Conservation (phyloP, 2,797 vertebrate species). For the Catamblyrhynchus diadema region DNA sequence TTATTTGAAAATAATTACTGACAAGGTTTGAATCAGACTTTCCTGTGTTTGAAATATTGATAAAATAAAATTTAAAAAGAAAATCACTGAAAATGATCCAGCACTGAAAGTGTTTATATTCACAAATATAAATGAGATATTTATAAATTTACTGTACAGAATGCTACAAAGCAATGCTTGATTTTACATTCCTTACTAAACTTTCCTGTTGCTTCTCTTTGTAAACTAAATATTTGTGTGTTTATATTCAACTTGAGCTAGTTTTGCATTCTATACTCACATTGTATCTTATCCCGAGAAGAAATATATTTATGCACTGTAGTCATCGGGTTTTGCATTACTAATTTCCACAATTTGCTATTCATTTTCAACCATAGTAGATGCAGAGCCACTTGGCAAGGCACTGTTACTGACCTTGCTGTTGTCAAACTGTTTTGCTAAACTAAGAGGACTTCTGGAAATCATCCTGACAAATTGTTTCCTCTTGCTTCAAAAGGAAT, state of each 20-base stretch:
- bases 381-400: not conserved
- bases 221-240: not conserved
- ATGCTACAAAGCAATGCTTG: not conserved
- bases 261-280: not conserved
- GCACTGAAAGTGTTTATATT: not conserved
- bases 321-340: not conserved
- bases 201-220: not conserved
- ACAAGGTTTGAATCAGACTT: not conserved
- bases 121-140: not conserved
- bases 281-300: not conserved
- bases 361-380: not conserved
- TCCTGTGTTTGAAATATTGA: not conserved
- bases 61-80: not conserved
- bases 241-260: not conserved
- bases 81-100: not conserved
- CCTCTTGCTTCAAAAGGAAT: not conserved
- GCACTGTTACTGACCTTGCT: not conserved
- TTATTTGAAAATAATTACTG: conserved; percentile 27
- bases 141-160: not conserved
- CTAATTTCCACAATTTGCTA: not conserved
- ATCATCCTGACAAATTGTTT: not conserved
- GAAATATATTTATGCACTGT: not conserved
- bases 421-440: not conserved
- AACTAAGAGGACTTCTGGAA: not conserved
- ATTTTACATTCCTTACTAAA: not conserved